Conservation (phyloP, 92 coral and sea anemone genomes). For the Epizoanthus rinbou region DNA sequence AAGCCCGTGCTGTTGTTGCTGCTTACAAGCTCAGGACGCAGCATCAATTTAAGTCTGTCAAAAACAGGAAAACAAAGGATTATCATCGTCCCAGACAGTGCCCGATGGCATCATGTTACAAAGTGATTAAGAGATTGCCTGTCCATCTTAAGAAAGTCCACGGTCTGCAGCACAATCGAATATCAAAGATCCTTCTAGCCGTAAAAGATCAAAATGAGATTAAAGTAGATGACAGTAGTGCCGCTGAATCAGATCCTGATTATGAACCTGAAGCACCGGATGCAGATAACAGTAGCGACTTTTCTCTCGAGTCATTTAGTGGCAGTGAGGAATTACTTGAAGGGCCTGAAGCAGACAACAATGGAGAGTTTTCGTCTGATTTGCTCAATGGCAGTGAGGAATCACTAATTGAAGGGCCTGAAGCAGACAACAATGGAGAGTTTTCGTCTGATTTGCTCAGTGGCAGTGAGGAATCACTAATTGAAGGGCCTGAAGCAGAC, state of each 20-base stretch:
- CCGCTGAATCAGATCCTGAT: background rate
- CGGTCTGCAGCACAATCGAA: slow-evolving; percentile 16
- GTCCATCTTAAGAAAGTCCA: slow-evolving; percentile 9
- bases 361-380: background rate
- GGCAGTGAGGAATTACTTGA: background rate
- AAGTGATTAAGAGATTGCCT: slow-evolving; percentile 24
- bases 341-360: background rate
- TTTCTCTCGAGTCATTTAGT: too few species aligned
- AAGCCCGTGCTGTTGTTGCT: slow-evolving; percentile 38
- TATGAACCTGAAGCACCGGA: background rate
- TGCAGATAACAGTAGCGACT: background rate
- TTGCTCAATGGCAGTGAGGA: background rate
- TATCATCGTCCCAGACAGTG: slow-evolving; percentile 13
- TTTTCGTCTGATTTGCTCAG: background rate
- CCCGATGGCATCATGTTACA: slow-evolving; percentile 25
- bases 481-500: slow-evolving; percentile 11
- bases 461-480: background rate
- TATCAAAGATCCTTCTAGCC: slow-evolving; percentile 28
- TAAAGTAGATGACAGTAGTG: background rate
- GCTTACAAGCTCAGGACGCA: slow-evolving; percentile 20
- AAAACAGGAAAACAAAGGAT: slow-evolving; percentile 24
- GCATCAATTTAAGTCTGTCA: slow-evolving; percentile 20
- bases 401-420: background rate
- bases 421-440: background rate
- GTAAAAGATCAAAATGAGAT: background rate